Percentiles rank a stretch among this genome's conserved stretches.
Conservation (phyloP, 2,888 invertebrate species). For the Ophion ellenae region DNA sequence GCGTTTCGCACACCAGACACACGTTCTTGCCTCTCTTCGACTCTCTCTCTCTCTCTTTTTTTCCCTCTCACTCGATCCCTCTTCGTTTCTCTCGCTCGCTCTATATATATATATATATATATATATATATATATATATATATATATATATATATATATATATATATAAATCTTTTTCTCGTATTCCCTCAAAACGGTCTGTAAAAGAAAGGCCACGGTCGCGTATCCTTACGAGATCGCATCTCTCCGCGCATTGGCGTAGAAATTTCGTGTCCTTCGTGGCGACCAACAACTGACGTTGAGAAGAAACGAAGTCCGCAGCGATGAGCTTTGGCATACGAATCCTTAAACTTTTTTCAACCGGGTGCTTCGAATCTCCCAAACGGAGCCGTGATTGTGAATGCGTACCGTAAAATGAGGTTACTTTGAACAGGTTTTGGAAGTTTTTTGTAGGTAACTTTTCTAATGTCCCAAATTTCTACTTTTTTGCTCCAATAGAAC, state of each 20-base stretch:
- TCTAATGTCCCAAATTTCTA: too few species aligned
- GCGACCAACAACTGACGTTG: not conserved
- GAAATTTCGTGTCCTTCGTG: constrained; percentile 24
- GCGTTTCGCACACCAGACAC: constrained; percentile 42
- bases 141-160: too few species aligned
- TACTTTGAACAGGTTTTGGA: too few species aligned
- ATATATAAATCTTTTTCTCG: constrained; percentile 5
- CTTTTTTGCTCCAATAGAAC: too few species aligned
- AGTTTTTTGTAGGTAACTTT: too few species aligned
- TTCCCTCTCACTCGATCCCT: constrained; percentile 42
- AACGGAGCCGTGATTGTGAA: too few species aligned
- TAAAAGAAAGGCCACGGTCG: constrained; percentile 8
- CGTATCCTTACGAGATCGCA: constrained; percentile 11
- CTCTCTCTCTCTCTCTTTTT: not conserved
- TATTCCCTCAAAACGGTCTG: constrained; percentile 27
- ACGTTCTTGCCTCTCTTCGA: constrained; percentile 20
- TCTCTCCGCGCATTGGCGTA: constrained; percentile 54
- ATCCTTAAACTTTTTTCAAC: not conserved
- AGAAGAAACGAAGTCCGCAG: not conserved
- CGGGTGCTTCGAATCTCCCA: too few species aligned
- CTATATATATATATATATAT: too few species aligned
- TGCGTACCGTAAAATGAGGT: too few species aligned
- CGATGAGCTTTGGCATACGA: not conserved
- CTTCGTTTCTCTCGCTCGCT: constrained; percentile 1
- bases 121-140: too few species aligned